phyloP scores from a whole-genome alignment of 2,888 invertebrate species.

The Ochropleura plecta region DNA sequence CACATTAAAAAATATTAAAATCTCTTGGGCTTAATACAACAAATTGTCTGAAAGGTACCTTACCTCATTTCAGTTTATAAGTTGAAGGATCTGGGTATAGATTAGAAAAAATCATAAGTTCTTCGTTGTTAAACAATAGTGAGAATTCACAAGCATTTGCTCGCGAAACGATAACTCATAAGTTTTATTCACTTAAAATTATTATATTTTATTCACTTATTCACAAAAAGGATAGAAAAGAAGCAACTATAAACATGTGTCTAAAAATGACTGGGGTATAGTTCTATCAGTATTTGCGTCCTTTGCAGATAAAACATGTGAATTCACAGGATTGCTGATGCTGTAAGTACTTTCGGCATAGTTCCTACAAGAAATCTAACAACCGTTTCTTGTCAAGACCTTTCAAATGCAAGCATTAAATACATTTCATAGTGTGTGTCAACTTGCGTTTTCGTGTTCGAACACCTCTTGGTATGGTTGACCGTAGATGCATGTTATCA shows the following conservation, averaged over 20 bases:
- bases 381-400: background rate
- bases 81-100: background rate
- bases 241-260: background rate
- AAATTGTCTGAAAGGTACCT: background rate
- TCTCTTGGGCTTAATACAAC: background rate
- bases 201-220: background rate
- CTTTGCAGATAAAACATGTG: background rate
- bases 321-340: background rate
- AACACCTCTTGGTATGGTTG: background rate
- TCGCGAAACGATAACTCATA: constrained; percentile 8
- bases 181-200: background rate
- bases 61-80: background rate
- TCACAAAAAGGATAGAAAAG: background rate
- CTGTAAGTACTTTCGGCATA: background rate
- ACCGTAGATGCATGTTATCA: background rate
- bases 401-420: background rate
- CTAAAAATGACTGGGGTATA: background rate
- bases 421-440: background rate
- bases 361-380: background rate
- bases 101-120: constrained; percentile 12
- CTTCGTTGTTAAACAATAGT: constrained; percentile 18
- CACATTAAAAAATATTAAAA: background rate
- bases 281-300: background rate
- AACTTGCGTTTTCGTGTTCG: background rate
- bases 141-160: constrained; percentile 4